These are phyloP conservation scores for Sebastes schlegelii DNA, from an alignment of 2,113 vertebrate genomes.

Conservation along the genomic window DNA sequence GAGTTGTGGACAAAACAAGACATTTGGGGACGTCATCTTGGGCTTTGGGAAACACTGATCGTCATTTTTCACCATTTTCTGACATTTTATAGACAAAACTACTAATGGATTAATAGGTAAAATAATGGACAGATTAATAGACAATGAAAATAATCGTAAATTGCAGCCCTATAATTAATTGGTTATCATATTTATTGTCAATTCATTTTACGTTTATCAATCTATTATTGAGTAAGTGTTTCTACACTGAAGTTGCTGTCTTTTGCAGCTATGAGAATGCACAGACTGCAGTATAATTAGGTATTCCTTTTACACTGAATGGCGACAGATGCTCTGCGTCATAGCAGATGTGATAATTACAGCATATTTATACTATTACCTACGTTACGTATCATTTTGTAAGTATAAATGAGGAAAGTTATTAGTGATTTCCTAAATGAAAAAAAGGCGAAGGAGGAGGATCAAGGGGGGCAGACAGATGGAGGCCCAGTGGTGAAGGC, in stretches of 20 bases:
- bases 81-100: too few species aligned
- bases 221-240: background rate
- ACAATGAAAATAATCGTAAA: too few species aligned
- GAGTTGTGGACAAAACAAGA: too few species aligned
- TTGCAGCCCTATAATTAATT: background rate
- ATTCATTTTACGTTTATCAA: background rate
- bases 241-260: background rate
- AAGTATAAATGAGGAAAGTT: conserved; percentile 22
- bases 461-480: conserved; percentile 71
- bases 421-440: conserved; percentile 9
- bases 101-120: too few species aligned
- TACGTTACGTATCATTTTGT: conserved; percentile 22
- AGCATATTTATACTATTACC: conserved; percentile 4
- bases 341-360: conserved; percentile 22
- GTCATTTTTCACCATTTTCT: too few species aligned
- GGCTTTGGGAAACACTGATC: too few species aligned
- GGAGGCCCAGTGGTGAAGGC: conserved; percentile 72
- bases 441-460: conserved; percentile 36
- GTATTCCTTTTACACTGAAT: conserved; percentile 1
- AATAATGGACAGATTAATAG: too few species aligned
- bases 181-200: background rate
- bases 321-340: conserved; percentile 18
- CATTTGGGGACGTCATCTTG: too few species aligned
- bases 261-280: background rate
- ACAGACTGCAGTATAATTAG: conserved; percentile 3